A percentile compares a stretch with the other conserved stretches of the same genome.
Evolutionary conservation across 2,888 invertebrate genomes (phyloP).

Genomic region (Syrista parreyssii): DNA sequence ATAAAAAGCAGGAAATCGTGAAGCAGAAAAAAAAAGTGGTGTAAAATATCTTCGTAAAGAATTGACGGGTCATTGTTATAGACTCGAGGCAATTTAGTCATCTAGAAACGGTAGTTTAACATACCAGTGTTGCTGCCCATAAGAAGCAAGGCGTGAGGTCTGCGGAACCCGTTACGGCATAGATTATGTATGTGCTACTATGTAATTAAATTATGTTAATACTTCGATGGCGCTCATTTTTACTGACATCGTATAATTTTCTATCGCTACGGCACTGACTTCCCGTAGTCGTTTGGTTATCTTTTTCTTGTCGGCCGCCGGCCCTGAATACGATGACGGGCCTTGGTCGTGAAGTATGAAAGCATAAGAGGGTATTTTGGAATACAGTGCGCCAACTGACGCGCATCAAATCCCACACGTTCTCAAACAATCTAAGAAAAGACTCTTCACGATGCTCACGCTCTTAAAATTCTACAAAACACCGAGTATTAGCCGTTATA

Average conservation of each 20-base stretch:
- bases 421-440: conserved; percentile 23
- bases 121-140: no score
- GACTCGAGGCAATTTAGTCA: no score
- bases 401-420: conserved; percentile 30
- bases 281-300: conserved; percentile 24
- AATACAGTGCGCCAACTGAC: conserved; percentile 24
- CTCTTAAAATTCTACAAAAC: no score
- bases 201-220: conserved; percentile 48
- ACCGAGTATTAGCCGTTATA: no score
- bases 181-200: conserved; percentile 30
- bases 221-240: conserved; percentile 25
- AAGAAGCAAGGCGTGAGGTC: no score
- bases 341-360: conserved; percentile 26
- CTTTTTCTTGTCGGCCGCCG: conserved; percentile 14
- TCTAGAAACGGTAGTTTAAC: no score
- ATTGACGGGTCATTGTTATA: no score
- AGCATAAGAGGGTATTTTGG: conserved; percentile 31
- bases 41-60: no score
- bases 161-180: no score
- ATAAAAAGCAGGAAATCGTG: no score
- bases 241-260: conserved; percentile 33
- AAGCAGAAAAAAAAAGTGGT: no score
- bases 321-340: conserved; percentile 30
- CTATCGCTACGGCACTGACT: conserved; percentile 41
- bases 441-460: no score